Conservation (phyloP, 2,888 invertebrate genomes). For the Agrenia bidenticulata region DNA sequence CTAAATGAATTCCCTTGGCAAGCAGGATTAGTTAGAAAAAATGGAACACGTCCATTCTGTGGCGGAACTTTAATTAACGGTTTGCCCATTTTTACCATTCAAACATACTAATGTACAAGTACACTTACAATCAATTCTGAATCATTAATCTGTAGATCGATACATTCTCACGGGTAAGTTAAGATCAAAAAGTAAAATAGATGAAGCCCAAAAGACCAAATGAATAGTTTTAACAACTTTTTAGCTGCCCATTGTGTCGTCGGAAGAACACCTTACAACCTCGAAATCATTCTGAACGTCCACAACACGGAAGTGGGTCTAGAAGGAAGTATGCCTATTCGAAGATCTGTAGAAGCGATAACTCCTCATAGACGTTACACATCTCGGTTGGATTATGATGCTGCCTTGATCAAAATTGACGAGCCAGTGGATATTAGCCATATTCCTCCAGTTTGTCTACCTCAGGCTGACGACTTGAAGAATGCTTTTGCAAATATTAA, state of each 20-base stretch:
- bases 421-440: constrained; percentile 44
- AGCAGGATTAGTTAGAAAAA: constrained; percentile 45
- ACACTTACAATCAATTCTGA: too few relatives aligned
- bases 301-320: constrained; percentile 33
- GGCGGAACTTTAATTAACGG: constrained; percentile 56
- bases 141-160: constrained; percentile 6
- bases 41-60: constrained; percentile 53
- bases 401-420: constrained; percentile 56
- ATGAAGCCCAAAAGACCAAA: too few relatives aligned
- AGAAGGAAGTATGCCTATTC: constrained; percentile 36
- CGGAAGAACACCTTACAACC: constrained; percentile 45
- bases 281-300: constrained; percentile 47
- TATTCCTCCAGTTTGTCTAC: constrained; percentile 54
- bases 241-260: constrained; percentile 48
- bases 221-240: too few relatives aligned
- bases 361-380: constrained; percentile 54
- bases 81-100: too few relatives aligned
- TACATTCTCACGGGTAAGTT: constrained; percentile 20
- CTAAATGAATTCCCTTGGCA: constrained; percentile 48
- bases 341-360: constrained; percentile 50
- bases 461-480: constrained; percentile 42
- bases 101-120: too few relatives aligned
- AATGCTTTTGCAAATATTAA: constrained; percentile 50
- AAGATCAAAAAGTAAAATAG: too few relatives aligned
- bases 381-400: constrained; percentile 55